Percentiles rank a stretch among this genome's conserved stretches.
Evolutionary conservation across 2,888 invertebrate genomes (phyloP).

Genomic region (Catocala fraxini): DNA sequence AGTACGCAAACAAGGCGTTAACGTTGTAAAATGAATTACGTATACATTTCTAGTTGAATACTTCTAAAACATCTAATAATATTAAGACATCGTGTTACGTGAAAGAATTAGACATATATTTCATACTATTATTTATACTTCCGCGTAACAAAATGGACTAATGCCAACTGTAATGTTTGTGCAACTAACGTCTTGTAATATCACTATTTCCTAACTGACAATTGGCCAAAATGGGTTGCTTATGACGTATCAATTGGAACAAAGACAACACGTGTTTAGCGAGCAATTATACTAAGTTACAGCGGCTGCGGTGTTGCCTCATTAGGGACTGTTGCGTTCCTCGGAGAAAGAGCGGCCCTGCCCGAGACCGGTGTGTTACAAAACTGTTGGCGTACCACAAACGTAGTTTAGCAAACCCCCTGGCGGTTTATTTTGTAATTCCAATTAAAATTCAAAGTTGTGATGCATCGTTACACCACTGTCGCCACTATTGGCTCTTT

Average conservation of each 20-base stretch:
- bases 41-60: slow-evolving; percentile 15
- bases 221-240: slow-evolving; percentile 20
- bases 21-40: slow-evolving; percentile 34
- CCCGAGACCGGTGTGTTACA: slow-evolving; percentile 68
- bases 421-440: slow-evolving; percentile 73
- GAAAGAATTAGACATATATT: slow-evolving; percentile 16
- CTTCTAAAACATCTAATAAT: slow-evolving; percentile 13
- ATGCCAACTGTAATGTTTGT: slow-evolving; percentile 22
- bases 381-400: slow-evolving; percentile 66
- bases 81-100: slow-evolving; percentile 21
- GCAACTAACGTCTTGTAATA: slow-evolving; percentile 26
- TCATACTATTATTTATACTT: slow-evolving; percentile 16
- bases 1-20: slow-evolving; percentile 47
- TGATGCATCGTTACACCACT: slow-evolving; percentile 62
- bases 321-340: slow-evolving; percentile 69
- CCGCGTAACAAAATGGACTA: slow-evolving; percentile 22
- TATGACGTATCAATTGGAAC: slow-evolving; percentile 21
- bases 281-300: slow-evolving; percentile 49
- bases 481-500: slow-evolving; percentile 62
- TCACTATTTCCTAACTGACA: slow-evolving; percentile 25
- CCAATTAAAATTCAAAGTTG: slow-evolving; percentile 75
- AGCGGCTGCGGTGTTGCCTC: slow-evolving; percentile 47
- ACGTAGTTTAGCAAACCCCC: slow-evolving; percentile 70
- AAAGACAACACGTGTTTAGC: slow-evolving; percentile 50
- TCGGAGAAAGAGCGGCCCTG: slow-evolving; percentile 78